Base-by-base conservation (phyloP, 2,888 invertebrate species). In the Rosalia funebris region DNA sequence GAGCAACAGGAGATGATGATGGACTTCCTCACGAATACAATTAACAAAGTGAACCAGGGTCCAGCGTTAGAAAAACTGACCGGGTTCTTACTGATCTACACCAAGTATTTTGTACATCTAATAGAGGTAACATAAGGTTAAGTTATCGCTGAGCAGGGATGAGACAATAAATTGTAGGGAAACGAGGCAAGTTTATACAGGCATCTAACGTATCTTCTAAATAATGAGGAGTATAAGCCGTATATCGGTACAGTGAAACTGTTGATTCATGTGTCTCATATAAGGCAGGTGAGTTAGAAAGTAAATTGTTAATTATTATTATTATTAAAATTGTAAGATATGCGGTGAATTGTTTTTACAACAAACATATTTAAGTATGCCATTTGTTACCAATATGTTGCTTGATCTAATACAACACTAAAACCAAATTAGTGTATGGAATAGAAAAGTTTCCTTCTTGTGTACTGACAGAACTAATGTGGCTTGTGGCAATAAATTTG, bases 101-200 rank as follows among this genome's bases (percentile, higher is more conserved):
- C 82, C 47, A 81, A 80, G 50, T 84, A 84, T 72, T 85, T 86
- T 69, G 81, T 85, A 16, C 85, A 85, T 67, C 77, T 85, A 66
- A 61, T 85, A 14, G 86, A 86, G 83, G 76, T 72, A 54, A 25
- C 4, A 5, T 3, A 25, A 25, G 25, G 7, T 25, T 25, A 5
- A 5, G 25, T 7, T 25, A 25, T 25, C 3, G 25, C 25, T 25
- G 7, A 25, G 7, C 3, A 17, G 2, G 17, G 19, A 42, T 10
- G 12, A 15, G 11, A 1, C 12, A 42, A 10, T 15, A 15, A 16
- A 25, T 37, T 44, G 1, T 16, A 56, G 56, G 56, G 56, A 16
- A 15, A 31, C 14, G 56, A 47, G 32, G 47, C 37, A 9, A 31
- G 45, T 4, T 17, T 56, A 16, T 11, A 48, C 32, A 56, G 37